These are phyloP conservation scores for Clarias macrocephalus DNA, from an alignment of 2,113 vertebrate species.

Conservation along the genomic window DNA sequence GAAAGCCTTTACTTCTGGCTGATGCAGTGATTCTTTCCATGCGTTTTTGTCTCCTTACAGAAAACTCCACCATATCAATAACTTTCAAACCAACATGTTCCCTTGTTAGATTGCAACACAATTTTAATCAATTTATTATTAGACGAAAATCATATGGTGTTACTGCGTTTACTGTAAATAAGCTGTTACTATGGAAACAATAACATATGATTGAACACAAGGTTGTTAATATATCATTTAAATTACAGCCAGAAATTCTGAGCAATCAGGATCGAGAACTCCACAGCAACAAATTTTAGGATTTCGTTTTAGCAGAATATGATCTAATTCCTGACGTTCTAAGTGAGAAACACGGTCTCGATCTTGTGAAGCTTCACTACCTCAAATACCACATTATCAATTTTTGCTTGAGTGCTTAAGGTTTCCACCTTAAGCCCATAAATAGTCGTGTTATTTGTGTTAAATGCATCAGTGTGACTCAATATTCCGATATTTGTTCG, in stretches of 20 bases:
- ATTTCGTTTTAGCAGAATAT: neutral
- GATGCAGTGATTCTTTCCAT: neutral
- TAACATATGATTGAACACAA: too few relatives aligned
- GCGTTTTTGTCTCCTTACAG: neutral
- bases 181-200: too few relatives aligned
- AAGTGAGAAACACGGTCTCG: neutral
- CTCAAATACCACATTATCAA: neutral
- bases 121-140: neutral
- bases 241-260: neutral
- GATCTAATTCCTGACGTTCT: neutral
- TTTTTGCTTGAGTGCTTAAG: slow-evolving; percentile 4
- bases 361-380: neutral
- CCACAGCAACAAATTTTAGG: neutral
- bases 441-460: neutral
- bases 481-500: neutral
- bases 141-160: too few relatives aligned
- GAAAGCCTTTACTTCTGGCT: neutral
- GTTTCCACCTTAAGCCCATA: neutral
- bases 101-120: neutral
- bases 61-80: neutral
- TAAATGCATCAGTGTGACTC: neutral
- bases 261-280: neutral
- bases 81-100: neutral
- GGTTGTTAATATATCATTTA: neutral
- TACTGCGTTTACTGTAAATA: too few relatives aligned